Evolutionary conservation across 30 jellyfish, hydroid and myxozoan species (phyloP).

Genomic region (Hydractinia symbiolongicarpus): DNA sequence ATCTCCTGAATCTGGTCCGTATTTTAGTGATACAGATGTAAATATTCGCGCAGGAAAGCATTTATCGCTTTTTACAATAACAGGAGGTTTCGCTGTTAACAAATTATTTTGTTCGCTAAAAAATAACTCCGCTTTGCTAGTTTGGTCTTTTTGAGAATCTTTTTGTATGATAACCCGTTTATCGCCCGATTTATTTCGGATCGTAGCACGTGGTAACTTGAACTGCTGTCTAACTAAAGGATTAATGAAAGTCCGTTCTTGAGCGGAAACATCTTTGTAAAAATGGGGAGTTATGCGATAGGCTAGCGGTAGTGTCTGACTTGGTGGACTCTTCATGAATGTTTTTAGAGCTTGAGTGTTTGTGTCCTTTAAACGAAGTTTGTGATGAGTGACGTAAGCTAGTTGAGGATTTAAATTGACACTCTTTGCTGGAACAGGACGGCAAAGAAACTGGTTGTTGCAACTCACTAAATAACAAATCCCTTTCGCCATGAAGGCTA

Average conservation of each 20-base stretch:
- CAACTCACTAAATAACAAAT: conserved; percentile 88
- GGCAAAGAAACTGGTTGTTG: conserved; percentile 64
- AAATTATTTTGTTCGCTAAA: neutral
- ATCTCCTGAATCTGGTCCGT: conserved; percentile 94
- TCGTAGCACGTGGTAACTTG: neutral
- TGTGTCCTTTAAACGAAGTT: neutral
- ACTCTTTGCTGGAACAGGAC: conserved; percentile 71
- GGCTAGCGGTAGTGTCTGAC: neutral
- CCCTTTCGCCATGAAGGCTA: conserved; percentile 86
- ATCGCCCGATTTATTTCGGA: neutral
- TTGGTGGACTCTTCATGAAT: neutral
- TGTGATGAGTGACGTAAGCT: conserved; percentile 48
- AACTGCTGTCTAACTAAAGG: conserved; percentile 1
- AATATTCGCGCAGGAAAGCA: conserved; percentile 78
- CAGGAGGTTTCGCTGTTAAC: neutral
- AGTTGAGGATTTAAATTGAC: conserved; percentile 66
- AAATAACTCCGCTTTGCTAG: neutral
- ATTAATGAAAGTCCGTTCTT: neutral
- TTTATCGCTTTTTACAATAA: conserved; percentile 44
- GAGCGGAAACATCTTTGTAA: neutral
- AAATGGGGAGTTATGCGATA: no score
- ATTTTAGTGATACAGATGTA: conserved; percentile 76
- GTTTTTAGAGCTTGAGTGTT: neutral
- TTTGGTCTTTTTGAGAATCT: neutral
- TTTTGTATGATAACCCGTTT: conserved; percentile 10